Percentiles rank a stretch among this genome's conserved stretches.
phyloP scores from a whole-genome alignment of 2,797 vertebrate species.

The Emys orbicularis region DNA sequence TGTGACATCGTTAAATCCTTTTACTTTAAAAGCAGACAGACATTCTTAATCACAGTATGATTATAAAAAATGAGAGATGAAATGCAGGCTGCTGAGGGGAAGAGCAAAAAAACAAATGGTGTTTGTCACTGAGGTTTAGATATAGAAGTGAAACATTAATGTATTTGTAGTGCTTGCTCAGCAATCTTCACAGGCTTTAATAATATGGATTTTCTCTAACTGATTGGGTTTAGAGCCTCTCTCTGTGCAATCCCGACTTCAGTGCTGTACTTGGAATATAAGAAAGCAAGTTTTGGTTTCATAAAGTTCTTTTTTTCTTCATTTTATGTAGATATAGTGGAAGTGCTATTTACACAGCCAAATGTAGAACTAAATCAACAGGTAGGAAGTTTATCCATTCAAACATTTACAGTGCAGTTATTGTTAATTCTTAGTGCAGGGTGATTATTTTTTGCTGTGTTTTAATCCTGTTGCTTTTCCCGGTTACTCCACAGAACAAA shows the following conservation, averaged over 20 bases:
- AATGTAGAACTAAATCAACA: conserved; percentile 97
- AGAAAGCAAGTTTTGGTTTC: neutral
- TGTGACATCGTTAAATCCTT: neutral
- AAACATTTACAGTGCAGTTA: neutral
- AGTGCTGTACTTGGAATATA: neutral
- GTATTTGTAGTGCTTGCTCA: neutral
- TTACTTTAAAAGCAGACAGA: neutral
- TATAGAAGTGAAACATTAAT: no score
- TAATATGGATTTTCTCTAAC: neutral
- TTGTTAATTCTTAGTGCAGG: conserved; percentile 30
- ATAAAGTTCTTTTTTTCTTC: neutral
- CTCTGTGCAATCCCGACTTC: neutral
- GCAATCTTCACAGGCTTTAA: neutral
- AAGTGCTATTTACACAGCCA: conserved; percentile 90
- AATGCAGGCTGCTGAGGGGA: neutral
- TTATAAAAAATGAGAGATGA: neutral
- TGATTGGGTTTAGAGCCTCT: neutral
- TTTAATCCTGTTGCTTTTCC: conserved; percentile 66
- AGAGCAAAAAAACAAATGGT: neutral
- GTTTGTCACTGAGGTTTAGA: neutral
- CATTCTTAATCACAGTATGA: neutral
- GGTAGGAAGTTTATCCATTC: conserved; percentile 79
- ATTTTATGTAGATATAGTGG: conserved; percentile 91
- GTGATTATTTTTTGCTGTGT: neutral
- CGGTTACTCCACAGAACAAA: conserved; percentile 90